Base-by-base conservation (phyloP, 1,140 invertebrate genomes). In the Plectrocnemia conspersa region DNA sequence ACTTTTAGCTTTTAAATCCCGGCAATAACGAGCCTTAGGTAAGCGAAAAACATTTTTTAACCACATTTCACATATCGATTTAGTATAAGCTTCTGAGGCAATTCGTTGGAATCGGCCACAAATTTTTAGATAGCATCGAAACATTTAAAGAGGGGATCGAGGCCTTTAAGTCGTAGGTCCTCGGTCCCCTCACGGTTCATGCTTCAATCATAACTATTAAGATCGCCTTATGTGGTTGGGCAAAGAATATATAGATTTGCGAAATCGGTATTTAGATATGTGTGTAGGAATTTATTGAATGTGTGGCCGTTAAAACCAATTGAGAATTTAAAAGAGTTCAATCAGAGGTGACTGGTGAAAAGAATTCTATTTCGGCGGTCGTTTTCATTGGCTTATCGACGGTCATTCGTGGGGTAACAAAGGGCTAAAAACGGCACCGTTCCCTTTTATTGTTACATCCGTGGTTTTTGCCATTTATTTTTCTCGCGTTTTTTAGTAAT, bases 361-460 rank as follows among this genome's bases (percentile, higher is more conserved):
- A 22, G 44, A 47, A 29, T 47, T 16, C 7, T 38, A 16, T 38
- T 38, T 38, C 25, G 25, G 45, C 11, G 23, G 24, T 42, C 19
- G 46, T 29, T 54, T 35, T 54, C 52, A 49, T 59, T 52, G 53
- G 58, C 54, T 60, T 60, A 60, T 60, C 58, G 58, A 45, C 40
- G 53, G 18, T 22, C 49, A 42, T 56, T 56, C 54, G 27, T 52
- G 33, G 25, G 18, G 38, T 41, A 38, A 54, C 52, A 59, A 59
- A 55, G 54, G 52, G 33, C 35, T 32, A 54, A 59, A 59, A 54
- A 47, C 45, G 47, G 18, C 32, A 7, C 47, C 32, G 27, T 54
- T 59, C 52, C 36, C 27, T 55, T 59, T 54, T 59, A 58, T 58
- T 53, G 56, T 47, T 46, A 25, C 41, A 38, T 35, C n/a, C 38